Conservation (phyloP, 2,888 invertebrate genomes). For the Mamestra brassicae region DNA sequence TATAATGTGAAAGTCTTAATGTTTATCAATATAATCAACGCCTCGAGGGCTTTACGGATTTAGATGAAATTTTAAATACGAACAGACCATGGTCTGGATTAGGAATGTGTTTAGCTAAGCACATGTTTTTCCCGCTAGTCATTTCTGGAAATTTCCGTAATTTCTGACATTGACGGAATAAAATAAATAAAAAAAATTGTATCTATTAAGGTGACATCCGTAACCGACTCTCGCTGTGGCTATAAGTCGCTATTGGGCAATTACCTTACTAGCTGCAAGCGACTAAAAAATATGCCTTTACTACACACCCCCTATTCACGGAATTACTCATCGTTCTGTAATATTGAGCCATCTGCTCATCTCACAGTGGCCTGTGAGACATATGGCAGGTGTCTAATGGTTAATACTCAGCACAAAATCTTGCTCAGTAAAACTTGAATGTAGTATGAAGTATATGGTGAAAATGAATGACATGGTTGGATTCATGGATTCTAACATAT, state of each 20-base stretch:
- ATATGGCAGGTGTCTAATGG: no score
- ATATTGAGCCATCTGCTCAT: no score
- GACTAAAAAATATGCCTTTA: neutral
- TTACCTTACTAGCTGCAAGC: neutral
- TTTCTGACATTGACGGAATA: neutral
- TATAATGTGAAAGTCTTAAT: neutral
- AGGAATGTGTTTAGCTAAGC: neutral
- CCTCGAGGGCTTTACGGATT: neutral
- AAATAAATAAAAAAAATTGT: no score
- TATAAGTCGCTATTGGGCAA: neutral
- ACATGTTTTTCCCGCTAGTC: neutral
- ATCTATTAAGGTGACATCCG: neutral
- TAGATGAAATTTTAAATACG: neutral
- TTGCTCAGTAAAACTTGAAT: no score
- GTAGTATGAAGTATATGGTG: no score
- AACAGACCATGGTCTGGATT: neutral
- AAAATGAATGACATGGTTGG: no score
- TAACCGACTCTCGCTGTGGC: neutral
- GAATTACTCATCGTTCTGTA: no score
- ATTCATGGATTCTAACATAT: no score
- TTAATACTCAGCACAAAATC: no score
- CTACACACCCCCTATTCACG: no score
- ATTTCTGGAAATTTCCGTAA: neutral
- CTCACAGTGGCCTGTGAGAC: no score
- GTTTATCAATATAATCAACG: neutral